Evolutionary conservation across 1,140 invertebrate genomes (phyloP).

Genomic region (Saccostrea glomerata): DNA sequence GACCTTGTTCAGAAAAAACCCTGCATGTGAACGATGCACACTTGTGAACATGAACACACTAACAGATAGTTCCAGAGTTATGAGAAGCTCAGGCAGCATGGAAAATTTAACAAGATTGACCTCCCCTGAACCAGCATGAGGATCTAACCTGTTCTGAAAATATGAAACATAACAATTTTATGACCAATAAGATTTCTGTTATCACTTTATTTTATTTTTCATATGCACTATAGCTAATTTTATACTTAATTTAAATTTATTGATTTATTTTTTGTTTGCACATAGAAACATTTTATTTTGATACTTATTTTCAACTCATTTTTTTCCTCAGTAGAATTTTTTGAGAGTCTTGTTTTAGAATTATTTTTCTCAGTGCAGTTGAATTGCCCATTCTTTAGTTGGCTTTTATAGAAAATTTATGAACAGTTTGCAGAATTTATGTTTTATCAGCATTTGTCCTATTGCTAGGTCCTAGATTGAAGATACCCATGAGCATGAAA

Average conservation of each 20-base stretch:
- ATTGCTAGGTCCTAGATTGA: neutral
- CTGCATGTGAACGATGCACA: conserved; percentile 11
- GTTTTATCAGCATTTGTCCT: neutral
- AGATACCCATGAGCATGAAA: neutral
- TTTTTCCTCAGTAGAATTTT: neutral
- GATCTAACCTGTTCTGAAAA: neutral
- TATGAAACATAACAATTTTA: neutral
- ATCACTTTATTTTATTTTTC: conserved; percentile 5
- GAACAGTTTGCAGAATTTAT: neutral
- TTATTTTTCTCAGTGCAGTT: neutral
- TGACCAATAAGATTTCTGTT: neutral
- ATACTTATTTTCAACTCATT: neutral
- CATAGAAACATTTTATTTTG: neutral
- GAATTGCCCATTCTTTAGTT: neutral
- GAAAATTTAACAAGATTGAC: neutral
- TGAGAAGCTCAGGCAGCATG: conserved; percentile 14
- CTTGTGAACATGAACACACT: neutral
- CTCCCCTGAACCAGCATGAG: neutral
- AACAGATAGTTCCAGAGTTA: conserved; percentile 4
- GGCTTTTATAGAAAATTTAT: neutral
- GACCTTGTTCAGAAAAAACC: neutral
- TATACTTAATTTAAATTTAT: neutral
- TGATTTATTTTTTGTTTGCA: neutral
- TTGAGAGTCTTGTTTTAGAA: neutral
- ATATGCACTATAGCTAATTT: neutral